These are phyloP conservation scores for Rhinella marina DNA, from an alignment of 2,797 vertebrate species.

Conservation along the genomic window DNA sequence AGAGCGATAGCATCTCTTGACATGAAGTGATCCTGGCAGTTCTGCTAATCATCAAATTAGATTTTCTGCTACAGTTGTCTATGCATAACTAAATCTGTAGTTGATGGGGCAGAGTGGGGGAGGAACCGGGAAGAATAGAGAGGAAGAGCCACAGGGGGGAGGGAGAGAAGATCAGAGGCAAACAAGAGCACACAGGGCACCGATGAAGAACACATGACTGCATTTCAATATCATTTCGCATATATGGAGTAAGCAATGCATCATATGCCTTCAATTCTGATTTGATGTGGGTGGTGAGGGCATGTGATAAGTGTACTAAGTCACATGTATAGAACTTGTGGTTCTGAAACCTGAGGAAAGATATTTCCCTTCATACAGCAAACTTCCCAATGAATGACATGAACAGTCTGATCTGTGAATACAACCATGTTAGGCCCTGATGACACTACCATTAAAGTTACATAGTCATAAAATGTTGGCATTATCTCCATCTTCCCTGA, in stretches of 20 bases:
- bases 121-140: conserved; percentile 37
- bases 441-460: background rate
- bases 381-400: background rate
- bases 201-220: conserved; percentile 40
- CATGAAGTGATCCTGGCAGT: conserved; percentile 63
- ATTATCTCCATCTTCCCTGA: background rate
- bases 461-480: background rate
- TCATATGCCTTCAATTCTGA: background rate
- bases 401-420: background rate
- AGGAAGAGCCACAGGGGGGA: conserved; percentile 34
- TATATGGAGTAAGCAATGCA: conserved; percentile 10
- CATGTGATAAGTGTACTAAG: background rate
- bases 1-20: conserved; percentile 62
- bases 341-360: background rate
- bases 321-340: background rate
- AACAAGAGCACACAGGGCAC: conserved; percentile 34
- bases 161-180: conserved; percentile 34
- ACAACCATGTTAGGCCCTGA: too few species aligned
- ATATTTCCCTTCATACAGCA: background rate
- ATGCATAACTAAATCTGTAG: conserved; percentile 61
- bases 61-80: conserved; percentile 64
- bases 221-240: conserved; percentile 22
- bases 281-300: background rate
- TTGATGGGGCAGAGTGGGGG: conserved; percentile 61
- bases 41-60: conserved; percentile 63